Evolutionary conservation across 92 coral and sea anemone species (phyloP), one percentile per base, ranked within the genome.

Genomic region (Porites cylindrica): DNA sequence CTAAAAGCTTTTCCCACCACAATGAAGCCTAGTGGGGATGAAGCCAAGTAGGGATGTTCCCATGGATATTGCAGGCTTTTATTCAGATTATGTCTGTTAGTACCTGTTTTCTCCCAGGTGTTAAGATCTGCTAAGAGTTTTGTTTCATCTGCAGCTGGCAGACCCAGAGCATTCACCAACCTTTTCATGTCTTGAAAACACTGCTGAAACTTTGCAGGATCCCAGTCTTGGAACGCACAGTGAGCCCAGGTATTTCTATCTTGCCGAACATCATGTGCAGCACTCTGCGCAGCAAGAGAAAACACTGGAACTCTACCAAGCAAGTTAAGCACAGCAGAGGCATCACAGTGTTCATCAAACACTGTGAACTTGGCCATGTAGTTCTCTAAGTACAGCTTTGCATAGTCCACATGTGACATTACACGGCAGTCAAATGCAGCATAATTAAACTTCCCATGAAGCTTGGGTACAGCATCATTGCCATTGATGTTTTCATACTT

Each of bases 201-300:
- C n/a, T 78, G 77, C 20, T 61, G 51, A 38, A 50, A 80, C 56
- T 73, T 63, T 19, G 53, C 66, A 1, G 24, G 66, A 81, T 79
- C 77, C 91, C 93, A 86, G 20, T 76, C 85, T 7, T 61, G 24
- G 53, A 86, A 91, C 19, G 59, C 47, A 29, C 91, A 86, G 70
- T 91, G 93, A 38, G 84, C 91, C 93, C 93, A 86, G 17, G 50
- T 60, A 72, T 91, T 91, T 32, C 93, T 75, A 12, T 56, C 82
- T 51, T 86, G 66, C 1, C 88, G 76, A 18, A 91, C 84, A 86
- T 56, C 76, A 61, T 10, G 51, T 21, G 91, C 93, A 19, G 83
- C 81, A 62, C 56, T 58, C 72, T 84, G 86, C 18, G 78, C 51
- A 17, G 71, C 86, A 51, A 56, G 10, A 62, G 86, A 81, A 23